phyloP scores from a whole-genome alignment of 2,113 vertebrate species.

The cat (Felis catus) region F.catus_Fca126_mat1.0 CM031411.1:18077001-18077500 shows the following conservation, averaged over 20 bases:
- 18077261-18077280: neutral
- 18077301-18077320: slow-evolving; percentile 36
- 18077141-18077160: slow-evolving; percentile 20
- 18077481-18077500: neutral
- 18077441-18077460: neutral
- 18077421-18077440: neutral
- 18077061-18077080: neutral
- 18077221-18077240: neutral
- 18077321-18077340: slow-evolving; percentile 10
- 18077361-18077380: neutral
- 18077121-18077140: neutral
- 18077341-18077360: slow-evolving; percentile 18
- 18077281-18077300: neutral
- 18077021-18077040: neutral
- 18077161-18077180: neutral
- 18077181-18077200: neutral
- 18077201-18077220: neutral
- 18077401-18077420: slow-evolving; percentile 1
- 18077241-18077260: neutral
- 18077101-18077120: neutral
- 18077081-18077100: neutral
- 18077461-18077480: neutral
- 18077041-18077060: slow-evolving; percentile 10
- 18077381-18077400: neutral
- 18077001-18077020: neutral